These are phyloP conservation scores for Rhinogobio ventralis DNA, from an alignment of 2,797 vertebrate genomes.

Conservation along the genomic window DNA sequence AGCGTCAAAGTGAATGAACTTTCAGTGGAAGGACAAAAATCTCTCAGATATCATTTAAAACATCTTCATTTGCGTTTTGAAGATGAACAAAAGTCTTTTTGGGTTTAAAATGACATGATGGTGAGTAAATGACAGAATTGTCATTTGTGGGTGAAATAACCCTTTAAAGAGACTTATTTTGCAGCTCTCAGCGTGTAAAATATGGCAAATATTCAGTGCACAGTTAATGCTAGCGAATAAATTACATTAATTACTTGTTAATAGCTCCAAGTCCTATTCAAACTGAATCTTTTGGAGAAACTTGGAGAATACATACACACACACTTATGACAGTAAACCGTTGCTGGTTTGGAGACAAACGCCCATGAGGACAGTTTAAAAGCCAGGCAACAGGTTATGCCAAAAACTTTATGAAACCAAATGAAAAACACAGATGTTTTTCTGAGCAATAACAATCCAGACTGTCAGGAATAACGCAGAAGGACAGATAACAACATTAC, in stretches of 20 bases:
- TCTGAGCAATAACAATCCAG: constrained; percentile 8
- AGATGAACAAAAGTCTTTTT: too few species aligned
- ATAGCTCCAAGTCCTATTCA: background rate
- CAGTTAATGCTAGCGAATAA: background rate
- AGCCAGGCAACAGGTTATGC: background rate
- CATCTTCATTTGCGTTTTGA: too few species aligned
- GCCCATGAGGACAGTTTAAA: constrained; percentile 5
- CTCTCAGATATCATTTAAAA: background rate
- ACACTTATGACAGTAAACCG: background rate
- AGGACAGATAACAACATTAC: background rate
- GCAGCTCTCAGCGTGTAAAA: background rate
- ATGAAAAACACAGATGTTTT: constrained; percentile 38
- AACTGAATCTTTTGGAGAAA: background rate
- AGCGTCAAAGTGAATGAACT: background rate
- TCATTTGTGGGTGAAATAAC: background rate
- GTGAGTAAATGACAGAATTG: too few species aligned
- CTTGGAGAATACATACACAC: background rate
- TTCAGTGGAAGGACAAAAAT: background rate
- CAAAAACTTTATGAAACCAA: constrained; percentile 2
- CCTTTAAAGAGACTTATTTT: background rate
- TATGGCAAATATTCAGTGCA: background rate
- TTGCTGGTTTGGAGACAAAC: background rate
- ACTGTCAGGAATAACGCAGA: background rate
- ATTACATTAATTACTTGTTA: background rate
- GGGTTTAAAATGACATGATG: too few species aligned